These are phyloP conservation scores for Stramonita haemastoma DNA, from an alignment of 2,888 invertebrate species.

Conservation along the genomic window DNA sequence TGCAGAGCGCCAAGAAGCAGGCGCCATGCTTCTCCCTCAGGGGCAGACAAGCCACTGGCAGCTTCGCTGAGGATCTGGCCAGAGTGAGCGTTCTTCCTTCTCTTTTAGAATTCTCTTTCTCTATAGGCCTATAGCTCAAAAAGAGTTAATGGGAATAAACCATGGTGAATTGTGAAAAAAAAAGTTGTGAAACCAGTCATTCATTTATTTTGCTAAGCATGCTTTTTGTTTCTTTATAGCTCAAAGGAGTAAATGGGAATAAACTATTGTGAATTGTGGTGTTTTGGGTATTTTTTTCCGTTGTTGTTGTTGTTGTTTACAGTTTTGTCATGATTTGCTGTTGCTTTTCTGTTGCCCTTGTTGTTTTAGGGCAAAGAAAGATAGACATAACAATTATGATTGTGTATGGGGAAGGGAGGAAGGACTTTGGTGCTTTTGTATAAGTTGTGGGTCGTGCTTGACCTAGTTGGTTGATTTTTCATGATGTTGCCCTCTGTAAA, in stretches of 20 bases:
- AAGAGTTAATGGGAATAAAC: too few relatives aligned
- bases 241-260: too few relatives aligned
- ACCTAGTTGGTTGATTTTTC: too few relatives aligned
- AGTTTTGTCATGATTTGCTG: neutral
- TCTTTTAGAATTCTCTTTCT: neutral
- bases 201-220: too few relatives aligned
- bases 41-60: constrained; percentile 85
- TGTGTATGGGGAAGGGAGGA: neutral
- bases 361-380: neutral
- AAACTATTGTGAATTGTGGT: too few relatives aligned
- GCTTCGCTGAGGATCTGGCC: constrained; percentile 70
- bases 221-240: too few relatives aligned
- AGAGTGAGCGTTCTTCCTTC: constrained; percentile 59
- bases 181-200: too few relatives aligned
- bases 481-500: too few relatives aligned
- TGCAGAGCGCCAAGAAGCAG: constrained; percentile 74
- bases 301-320: neutral
- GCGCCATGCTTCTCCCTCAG: constrained; percentile 88
- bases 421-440: too few relatives aligned
- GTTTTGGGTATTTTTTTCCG: neutral
- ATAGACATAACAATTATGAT: neutral
- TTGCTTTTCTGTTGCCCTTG: neutral
- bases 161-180: too few relatives aligned
- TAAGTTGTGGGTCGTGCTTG: too few relatives aligned
- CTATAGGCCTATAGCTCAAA: too few relatives aligned